Percentiles rank a stretch among this genome's conserved stretches.
Conservation (phyloP, 2,113 vertebrate species). For the Cairina moschata region DNA sequence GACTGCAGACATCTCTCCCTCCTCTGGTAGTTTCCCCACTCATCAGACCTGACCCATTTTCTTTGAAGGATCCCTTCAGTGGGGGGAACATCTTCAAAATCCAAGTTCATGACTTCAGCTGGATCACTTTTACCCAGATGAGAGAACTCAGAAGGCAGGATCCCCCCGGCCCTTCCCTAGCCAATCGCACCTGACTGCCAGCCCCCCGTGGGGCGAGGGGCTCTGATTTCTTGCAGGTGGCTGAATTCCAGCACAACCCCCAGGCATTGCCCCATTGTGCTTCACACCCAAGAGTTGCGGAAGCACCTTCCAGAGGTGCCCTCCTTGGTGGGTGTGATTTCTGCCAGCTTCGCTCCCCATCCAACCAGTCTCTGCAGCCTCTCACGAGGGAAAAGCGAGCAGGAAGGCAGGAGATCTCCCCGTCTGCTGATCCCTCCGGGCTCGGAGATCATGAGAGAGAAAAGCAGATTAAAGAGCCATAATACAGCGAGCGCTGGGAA, state of each 20-base stretch:
- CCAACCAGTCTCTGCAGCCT: neutral
- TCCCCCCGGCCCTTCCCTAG: neutral
- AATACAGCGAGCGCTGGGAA: neutral
- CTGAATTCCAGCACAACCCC: neutral
- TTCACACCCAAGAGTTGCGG: neutral
- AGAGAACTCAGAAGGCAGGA: neutral
- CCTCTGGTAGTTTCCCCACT: neutral
- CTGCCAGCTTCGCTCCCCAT: neutral
- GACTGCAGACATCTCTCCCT: neutral
- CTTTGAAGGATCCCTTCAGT: neutral
- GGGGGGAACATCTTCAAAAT: neutral
- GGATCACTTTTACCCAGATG: neutral
- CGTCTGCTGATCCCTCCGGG: accelerated
- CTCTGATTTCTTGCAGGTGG: neutral
- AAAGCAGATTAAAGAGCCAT: constrained; percentile 23
- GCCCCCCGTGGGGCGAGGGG: accelerated
- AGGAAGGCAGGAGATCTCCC: neutral
- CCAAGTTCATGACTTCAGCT: neutral
- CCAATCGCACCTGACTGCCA: neutral
- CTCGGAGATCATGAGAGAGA: neutral
- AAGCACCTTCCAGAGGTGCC: neutral
- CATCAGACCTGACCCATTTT: neutral
- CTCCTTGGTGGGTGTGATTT: neutral
- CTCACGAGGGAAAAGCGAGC: accelerated
- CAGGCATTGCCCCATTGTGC: neutral